Evolutionary conservation across 2,888 invertebrate genomes (phyloP).

Genomic region (Calliphora vomitoria): DNA sequence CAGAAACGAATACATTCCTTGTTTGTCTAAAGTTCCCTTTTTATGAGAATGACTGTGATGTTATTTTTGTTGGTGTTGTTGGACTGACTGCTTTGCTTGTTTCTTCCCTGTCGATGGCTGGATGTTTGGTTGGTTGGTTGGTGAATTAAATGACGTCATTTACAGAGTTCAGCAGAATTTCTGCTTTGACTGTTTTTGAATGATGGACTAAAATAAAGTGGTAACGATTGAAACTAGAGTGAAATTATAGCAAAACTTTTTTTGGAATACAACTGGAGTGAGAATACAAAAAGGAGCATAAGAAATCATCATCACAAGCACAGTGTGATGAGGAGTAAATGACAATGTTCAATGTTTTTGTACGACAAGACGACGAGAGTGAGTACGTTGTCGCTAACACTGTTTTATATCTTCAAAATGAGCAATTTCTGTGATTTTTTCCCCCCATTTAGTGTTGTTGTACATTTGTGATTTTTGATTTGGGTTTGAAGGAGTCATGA

Average conservation of each 20-base stretch:
- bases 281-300: constrained; percentile 13
- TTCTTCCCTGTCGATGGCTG: constrained; percentile 42
- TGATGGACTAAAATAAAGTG: constrained; percentile 73
- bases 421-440: constrained; percentile 71
- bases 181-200: constrained; percentile 72
- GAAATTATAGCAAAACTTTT: constrained; percentile 56
- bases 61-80: constrained; percentile 52
- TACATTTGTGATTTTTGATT: constrained; percentile 70
- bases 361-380: constrained; percentile 15
- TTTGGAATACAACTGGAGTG: constrained; percentile 32
- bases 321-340: constrained; percentile 63
- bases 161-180: constrained; percentile 65
- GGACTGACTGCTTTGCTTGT: background rate
- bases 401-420: constrained; percentile 70
- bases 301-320: constrained; percentile 43
- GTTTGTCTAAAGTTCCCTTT: constrained; percentile 10
- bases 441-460: constrained; percentile 54
- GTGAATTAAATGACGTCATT: constrained; percentile 73
- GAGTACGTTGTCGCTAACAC: constrained; percentile 66
- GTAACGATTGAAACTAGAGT: constrained; percentile 71
- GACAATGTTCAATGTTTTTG: constrained; percentile 65
- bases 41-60: constrained; percentile 67
- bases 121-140: constrained; percentile 50
- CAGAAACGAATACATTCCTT: constrained; percentile 62
- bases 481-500: constrained; percentile 39